These are phyloP conservation scores for Nyctibius bracteatus DNA, from an alignment of 2,113 vertebrate genomes.

Conservation along the genomic window DNA sequence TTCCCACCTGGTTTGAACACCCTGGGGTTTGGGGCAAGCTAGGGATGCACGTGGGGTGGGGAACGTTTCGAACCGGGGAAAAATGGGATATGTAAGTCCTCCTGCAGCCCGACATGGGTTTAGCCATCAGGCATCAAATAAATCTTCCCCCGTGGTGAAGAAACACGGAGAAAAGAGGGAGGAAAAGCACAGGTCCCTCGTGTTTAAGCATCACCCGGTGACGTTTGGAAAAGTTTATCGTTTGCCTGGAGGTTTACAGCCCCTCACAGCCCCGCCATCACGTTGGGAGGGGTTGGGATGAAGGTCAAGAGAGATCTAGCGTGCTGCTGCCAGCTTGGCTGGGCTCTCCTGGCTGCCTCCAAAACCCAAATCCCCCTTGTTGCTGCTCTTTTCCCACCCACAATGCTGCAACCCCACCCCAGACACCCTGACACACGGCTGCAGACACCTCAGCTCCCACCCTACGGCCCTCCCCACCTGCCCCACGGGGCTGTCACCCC, in stretches of 20 bases:
- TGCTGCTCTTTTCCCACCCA: background rate
- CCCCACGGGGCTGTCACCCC: background rate
- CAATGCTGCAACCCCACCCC: background rate
- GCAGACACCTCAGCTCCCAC: background rate
- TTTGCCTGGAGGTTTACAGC: background rate
- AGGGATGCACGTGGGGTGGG: background rate
- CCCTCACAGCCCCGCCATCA: background rate
- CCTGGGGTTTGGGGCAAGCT: background rate
- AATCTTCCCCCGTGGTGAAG: background rate
- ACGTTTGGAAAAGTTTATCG: background rate
- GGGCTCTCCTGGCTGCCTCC: background rate
- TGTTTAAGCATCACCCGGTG: background rate
- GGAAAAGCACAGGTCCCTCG: background rate
- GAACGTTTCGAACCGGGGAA: background rate
- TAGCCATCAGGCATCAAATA: background rate
- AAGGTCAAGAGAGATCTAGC: background rate
- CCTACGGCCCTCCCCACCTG: background rate
- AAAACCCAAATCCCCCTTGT: background rate
- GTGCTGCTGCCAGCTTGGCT: background rate
- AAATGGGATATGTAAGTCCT: background rate
- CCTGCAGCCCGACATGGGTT: background rate
- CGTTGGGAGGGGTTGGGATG: accelerated
- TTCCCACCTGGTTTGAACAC: background rate
- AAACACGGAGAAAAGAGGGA: background rate
- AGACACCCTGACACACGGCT: background rate